Evolutionary conservation across 2,113 vertebrate species (phyloP), one percentile per base, ranked within the genome.

Genomic region (Sminthopsis crassicaudata): DNA sequence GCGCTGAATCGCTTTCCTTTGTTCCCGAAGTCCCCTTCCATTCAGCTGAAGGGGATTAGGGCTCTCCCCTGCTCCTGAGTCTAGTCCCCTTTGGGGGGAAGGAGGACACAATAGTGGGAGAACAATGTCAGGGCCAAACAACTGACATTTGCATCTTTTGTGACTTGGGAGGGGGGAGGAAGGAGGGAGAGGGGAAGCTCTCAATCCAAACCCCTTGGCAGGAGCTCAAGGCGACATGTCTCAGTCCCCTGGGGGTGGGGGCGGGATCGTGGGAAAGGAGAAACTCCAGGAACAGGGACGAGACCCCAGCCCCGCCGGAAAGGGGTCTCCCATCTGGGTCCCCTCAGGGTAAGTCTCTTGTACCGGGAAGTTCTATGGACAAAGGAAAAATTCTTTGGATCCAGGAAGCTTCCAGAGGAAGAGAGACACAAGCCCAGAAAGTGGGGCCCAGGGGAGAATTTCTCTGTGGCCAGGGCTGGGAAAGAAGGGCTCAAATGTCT

Each of bases 331-430:
- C 60, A 30, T 4, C 60, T 4, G 4, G 48, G 36, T 46, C 48
- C 23, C 2, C 25, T 1, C 19, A 4, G 16, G 16, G 12, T 22
- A 9, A 5, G 2, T 10, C 0, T 42, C 53, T 48, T n/a, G 12
- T n/a, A 36, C 55, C 51, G 46, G 5, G 51, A 24, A 91, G 25
- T 26, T 67, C 60, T n/a, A 14, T 19, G 67, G 1, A 51, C 23
- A 90, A 42, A 51, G 50, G 50, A 51, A 53, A 24, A 91, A 25
- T 26, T 67, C 60, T 76, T 16, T 19, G 67, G 5, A 51, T 55
- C 36, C 53, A 89, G 89, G 84, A 90, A 53, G 46, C 90, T 48
- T 76, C 55, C 30, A 60, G 53, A 46, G 3, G 25, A 53, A 46
- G 92, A 46, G 92, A 42, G 90, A 90, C 91, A 50, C 50, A 25